phyloP scores from a whole-genome alignment of 2,113 vertebrate species.

The Nesospiza acunhae region DNA sequence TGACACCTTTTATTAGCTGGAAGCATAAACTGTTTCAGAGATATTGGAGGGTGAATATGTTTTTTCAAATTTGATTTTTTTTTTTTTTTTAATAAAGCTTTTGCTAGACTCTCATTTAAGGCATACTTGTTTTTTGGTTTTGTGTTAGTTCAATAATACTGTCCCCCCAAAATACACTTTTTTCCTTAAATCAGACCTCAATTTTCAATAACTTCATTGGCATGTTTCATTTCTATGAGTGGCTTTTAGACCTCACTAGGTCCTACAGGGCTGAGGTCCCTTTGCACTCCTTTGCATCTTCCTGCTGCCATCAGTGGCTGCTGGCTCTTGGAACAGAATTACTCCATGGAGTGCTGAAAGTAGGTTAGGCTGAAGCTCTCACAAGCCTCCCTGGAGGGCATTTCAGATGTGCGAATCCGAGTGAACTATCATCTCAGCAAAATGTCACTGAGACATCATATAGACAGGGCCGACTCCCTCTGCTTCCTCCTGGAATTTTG shows the following conservation, averaged over 20 bases:
- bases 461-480: background rate
- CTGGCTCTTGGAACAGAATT: background rate
- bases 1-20: background rate
- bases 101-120: background rate
- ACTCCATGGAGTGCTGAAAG: background rate
- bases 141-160: background rate
- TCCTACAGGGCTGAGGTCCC: background rate
- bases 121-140: background rate
- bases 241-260: background rate
- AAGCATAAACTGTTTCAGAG: constrained; percentile 6
- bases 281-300: background rate
- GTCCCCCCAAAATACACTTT: background rate
- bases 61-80: background rate
- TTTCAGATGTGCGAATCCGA: constrained; percentile 52
- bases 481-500: constrained; percentile 6
- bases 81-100: background rate
- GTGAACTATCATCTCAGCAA: background rate
- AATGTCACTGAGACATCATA: background rate
- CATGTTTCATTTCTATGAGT: background rate
- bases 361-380: background rate
- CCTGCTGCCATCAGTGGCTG: accelerated
- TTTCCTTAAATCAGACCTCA: background rate
- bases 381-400: background rate
- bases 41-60: background rate
- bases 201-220: background rate